Conservation (phyloP, 2,797 vertebrate genomes). For the Cyclopterus lumpus region DNA sequence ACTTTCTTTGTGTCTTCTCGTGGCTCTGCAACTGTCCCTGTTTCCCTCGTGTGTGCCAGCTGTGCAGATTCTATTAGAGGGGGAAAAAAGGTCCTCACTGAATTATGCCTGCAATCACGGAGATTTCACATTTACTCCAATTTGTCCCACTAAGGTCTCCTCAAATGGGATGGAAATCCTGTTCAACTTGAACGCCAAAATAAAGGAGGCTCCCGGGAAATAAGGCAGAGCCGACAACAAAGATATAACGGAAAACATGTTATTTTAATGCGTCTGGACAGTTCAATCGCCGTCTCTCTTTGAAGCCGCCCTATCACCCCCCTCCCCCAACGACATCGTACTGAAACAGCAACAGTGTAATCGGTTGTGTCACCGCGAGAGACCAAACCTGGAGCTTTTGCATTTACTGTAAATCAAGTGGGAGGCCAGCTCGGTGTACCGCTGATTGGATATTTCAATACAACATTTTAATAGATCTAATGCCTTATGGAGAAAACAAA, state of each 20-base stretch:
- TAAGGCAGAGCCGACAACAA: slow-evolving; percentile 50
- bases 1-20: slow-evolving; percentile 8
- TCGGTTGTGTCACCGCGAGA: slow-evolving; percentile 46
- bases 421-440: background rate
- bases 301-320: slow-evolving; percentile 29
- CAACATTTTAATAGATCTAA: slow-evolving; percentile 2
- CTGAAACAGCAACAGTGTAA: slow-evolving; percentile 34
- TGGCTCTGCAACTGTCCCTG: background rate
- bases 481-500: background rate
- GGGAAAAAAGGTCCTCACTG: background rate
- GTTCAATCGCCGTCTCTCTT: slow-evolving; percentile 54
- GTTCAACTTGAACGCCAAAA: slow-evolving; percentile 44
- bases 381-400: slow-evolving; percentile 22
- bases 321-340: slow-evolving; percentile 14
- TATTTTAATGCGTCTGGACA: slow-evolving; percentile 66
- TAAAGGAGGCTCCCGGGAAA: slow-evolving; percentile 59
- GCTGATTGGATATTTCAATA: slow-evolving; percentile 6
- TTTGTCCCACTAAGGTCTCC: slow-evolving; percentile 45
- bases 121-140: slow-evolving; percentile 42
- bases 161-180: slow-evolving; percentile 46
- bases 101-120: slow-evolving; percentile 14
- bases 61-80: slow-evolving; percentile 17
- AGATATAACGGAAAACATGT: slow-evolving; percentile 41
- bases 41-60: slow-evolving; percentile 3
- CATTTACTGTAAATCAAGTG: slow-evolving; percentile 23